Percentiles rank a stretch among this genome's conserved stretches.
phyloP scores from a whole-genome alignment of 2,888 invertebrate species.

The Drosophila yooni region DNA sequence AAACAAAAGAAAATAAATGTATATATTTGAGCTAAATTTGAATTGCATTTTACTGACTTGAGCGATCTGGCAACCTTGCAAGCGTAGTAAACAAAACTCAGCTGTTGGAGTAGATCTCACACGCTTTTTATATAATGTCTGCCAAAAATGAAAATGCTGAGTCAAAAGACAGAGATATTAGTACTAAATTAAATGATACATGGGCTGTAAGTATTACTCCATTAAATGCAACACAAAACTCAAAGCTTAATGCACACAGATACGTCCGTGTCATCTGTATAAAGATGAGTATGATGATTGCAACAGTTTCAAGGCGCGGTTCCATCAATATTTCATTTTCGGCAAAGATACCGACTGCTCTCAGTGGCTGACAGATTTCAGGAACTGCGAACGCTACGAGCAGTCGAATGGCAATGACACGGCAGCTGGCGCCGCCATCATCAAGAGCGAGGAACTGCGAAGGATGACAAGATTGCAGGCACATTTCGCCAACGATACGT shows the following conservation, averaged over 20 bases:
- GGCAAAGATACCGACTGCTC: conserved; percentile 91
- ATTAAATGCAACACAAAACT: background rate
- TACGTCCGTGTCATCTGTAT: conserved; percentile 92
- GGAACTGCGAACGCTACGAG: conserved; percentile 90
- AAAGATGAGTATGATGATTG: conserved; percentile 93
- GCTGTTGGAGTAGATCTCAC: conserved; percentile 26
- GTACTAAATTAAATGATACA: conserved; percentile 60
- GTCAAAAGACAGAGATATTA: conserved; percentile 40
- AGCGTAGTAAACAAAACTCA: conserved; percentile 46
- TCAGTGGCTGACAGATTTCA: conserved; percentile 91
- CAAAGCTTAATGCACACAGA: conserved; percentile 85
- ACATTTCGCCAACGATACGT: conserved; percentile 91
- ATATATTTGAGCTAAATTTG: background rate
- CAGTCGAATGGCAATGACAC: conserved; percentile 86
- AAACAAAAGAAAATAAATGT: conserved; percentile 23
- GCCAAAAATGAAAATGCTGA: conserved; percentile 44
- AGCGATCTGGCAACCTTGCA: conserved; percentile 34
- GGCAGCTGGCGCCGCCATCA: conserved; percentile 88
- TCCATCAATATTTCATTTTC: conserved; percentile 94
- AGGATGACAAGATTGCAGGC: conserved; percentile 88
- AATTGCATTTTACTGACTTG: background rate
- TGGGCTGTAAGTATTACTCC: conserved; percentile 76
- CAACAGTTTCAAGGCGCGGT: conserved; percentile 89
- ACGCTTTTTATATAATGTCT: conserved; percentile 59
- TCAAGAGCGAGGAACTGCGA: conserved; percentile 90